Evolutionary conservation across 2,797 vertebrate species (phyloP).

Genomic region (Steatocranus sp.): DNA sequence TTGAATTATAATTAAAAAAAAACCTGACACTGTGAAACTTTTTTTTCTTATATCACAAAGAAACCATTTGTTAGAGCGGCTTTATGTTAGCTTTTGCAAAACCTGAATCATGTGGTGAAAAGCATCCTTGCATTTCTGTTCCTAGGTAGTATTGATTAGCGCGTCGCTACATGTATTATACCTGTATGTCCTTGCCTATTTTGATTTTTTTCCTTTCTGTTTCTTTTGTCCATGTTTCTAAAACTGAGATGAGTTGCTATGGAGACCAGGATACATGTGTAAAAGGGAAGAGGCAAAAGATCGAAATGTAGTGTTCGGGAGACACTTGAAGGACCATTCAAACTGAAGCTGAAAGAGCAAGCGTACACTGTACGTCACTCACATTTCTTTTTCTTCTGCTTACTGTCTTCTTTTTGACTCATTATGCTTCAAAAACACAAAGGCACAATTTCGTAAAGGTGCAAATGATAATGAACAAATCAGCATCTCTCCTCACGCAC

Average conservation of each 20-base stretch:
- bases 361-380: background rate
- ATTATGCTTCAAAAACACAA: background rate
- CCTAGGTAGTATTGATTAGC: conserved; percentile 6
- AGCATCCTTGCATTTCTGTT: background rate
- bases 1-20: background rate
- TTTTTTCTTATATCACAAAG: background rate
- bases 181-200: conserved; percentile 48
- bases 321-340: conserved; percentile 24
- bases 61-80: background rate
- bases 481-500: background rate
- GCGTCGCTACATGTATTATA: conserved; percentile 15
- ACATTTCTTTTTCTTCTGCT: background rate
- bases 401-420: background rate
- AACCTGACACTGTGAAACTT: background rate
- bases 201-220: conserved; percentile 6
- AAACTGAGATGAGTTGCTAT: conserved; percentile 72
- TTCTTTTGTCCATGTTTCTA: conserved; percentile 65
- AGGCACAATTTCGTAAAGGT: background rate
- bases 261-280: conserved; percentile 66
- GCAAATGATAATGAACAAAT: background rate
- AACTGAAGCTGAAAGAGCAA: conserved; percentile 19
- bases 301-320: conserved; percentile 58
- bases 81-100: background rate
- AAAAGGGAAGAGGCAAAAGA: conserved; percentile 52
- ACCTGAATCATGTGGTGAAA: background rate